Conservation (phyloP, 2,113 vertebrate species). For the Prolemur simus region DNA sequence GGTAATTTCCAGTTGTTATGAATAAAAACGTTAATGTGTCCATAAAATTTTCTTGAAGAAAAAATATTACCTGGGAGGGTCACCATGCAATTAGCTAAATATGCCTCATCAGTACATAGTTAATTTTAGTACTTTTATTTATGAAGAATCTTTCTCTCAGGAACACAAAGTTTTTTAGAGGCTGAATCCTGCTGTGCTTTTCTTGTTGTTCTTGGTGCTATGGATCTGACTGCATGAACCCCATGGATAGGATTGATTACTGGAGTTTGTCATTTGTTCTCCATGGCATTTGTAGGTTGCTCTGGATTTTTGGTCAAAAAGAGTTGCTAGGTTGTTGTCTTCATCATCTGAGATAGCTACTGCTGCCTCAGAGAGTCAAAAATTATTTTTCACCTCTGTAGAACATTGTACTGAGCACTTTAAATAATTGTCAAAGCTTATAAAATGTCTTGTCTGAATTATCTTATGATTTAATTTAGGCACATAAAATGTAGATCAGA, state of each 20-base stretch:
- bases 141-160: constrained; percentile 39
- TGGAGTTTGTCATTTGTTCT: not conserved
- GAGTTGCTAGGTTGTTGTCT: not conserved
- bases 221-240: not conserved
- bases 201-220: constrained; percentile 29
- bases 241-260: not conserved
- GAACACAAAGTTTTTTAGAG: not conserved
- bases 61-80: constrained; percentile 6
- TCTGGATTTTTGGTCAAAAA: constrained; percentile 5
- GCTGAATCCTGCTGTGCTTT: not conserved
- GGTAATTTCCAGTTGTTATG: constrained; percentile 57
- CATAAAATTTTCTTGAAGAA: constrained; percentile 57
- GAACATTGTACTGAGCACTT: not conserved
- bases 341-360: not conserved
- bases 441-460: not conserved
- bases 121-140: constrained; percentile 49
- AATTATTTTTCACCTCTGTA: not conserved
- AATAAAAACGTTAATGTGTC: constrained; percentile 58
- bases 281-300: not conserved
- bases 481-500: not conserved
- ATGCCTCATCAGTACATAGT: constrained; percentile 27
- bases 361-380: constrained; percentile 18
- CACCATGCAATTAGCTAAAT: constrained; percentile 60
- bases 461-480: constrained; percentile 26
- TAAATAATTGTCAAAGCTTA: not conserved